Conservation (phyloP, 2,113 vertebrate species). For the Chamaetylas fuelleborni region DNA sequence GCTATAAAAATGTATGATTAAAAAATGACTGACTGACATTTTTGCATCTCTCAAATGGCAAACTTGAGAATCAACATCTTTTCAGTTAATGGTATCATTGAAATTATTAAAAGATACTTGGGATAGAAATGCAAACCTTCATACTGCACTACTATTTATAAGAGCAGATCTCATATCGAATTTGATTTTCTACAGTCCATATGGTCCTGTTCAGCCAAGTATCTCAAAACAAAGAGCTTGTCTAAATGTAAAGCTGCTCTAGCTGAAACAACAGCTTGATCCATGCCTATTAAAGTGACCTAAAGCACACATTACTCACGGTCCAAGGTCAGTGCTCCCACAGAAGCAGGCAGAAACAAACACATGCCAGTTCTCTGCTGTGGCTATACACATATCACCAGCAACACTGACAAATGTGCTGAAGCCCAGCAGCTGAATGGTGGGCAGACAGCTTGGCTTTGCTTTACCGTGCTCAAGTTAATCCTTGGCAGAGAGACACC, state of each 20-base stretch:
- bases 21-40: background rate
- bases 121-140: background rate
- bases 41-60: background rate
- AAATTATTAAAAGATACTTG: background rate
- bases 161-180: background rate
- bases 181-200: background rate
- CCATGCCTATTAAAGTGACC: background rate
- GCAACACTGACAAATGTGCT: rapidly evolving
- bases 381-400: background rate
- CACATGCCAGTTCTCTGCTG: background rate
- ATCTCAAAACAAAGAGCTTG: background rate
- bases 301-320: background rate
- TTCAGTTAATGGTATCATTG: background rate
- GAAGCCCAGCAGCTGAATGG: background rate
- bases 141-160: background rate
- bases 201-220: background rate
- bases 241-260: background rate
- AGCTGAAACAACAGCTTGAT: background rate
- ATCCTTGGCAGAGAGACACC: background rate
- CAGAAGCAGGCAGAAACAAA: background rate
- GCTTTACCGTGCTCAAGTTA: background rate
- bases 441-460: background rate
- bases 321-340: background rate
- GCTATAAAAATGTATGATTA: background rate
- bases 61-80: background rate